Percentiles rank a stretch among this genome's conserved stretches.
phyloP scores from a whole-genome alignment of 2,888 invertebrate species.

The Auanema freiburgensis region DNA sequence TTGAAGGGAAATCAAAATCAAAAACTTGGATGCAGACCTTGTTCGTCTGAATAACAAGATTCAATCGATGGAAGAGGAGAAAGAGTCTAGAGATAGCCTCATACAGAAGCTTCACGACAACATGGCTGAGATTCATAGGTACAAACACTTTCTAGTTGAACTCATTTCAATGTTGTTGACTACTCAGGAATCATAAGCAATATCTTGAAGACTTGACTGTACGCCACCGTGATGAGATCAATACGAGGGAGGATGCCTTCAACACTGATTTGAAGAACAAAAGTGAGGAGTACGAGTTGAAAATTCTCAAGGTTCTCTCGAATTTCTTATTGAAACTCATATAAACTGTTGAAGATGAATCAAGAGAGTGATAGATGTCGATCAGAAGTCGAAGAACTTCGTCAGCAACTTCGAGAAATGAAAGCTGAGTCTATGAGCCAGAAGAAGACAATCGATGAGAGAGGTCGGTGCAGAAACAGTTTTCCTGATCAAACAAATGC shows the following conservation, averaged over 20 bases:
- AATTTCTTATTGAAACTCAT: too few species aligned
- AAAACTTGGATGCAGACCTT: constrained; percentile 15
- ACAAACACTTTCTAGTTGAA: not conserved
- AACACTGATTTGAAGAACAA: constrained; percentile 13
- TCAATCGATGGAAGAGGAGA: constrained; percentile 12
- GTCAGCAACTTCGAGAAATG: constrained; percentile 24
- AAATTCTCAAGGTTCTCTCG: constrained; percentile 16
- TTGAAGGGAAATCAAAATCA: not conserved
- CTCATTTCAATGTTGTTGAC: not conserved
- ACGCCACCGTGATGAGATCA: constrained; percentile 40
- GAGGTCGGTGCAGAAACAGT: not conserved
- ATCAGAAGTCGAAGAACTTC: constrained; percentile 28
- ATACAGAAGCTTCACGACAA: constrained; percentile 27
- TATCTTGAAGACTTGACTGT: constrained; percentile 45
- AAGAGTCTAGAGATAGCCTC: constrained; percentile 17
- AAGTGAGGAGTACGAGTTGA: constrained; percentile 16
- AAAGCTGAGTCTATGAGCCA: constrained; percentile 29
- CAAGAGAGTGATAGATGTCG: constrained; percentile 25
- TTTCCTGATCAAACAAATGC: not conserved
- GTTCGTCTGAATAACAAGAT: constrained; percentile 13
- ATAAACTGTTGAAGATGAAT: constrained; percentile 19
- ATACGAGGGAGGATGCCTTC: constrained; percentile 26
- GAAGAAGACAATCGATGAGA: constrained; percentile 33
- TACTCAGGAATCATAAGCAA: constrained; percentile 37
- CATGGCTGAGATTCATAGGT: constrained; percentile 31